Percentiles rank a stretch among this genome's conserved stretches.
Evolutionary conservation across 2,113 vertebrate genomes (phyloP).

Genomic region (Aphelocoma coerulescens): DNA sequence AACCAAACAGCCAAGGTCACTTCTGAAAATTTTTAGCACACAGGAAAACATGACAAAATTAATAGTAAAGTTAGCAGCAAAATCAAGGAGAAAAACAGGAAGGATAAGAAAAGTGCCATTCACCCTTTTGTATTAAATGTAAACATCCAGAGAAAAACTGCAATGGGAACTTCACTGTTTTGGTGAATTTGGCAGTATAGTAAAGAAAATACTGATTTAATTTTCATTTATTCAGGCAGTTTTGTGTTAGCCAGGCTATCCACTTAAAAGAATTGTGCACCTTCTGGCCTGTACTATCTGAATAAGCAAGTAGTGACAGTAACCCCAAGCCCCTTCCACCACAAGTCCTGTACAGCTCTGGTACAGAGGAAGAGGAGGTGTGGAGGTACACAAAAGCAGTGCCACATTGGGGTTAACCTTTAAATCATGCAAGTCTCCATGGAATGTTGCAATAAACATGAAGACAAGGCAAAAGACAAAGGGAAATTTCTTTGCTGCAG

Average conservation of each 20-base stretch:
- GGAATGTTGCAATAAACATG: background rate
- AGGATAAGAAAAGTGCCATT: background rate
- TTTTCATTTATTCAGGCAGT: background rate
- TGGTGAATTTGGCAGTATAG: background rate
- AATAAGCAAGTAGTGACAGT: background rate
- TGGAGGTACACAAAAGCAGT: background rate
- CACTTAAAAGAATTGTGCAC: background rate
- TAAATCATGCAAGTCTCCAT: background rate
- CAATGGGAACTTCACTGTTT: fast-evolving
- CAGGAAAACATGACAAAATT: background rate
- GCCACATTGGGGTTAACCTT: too few species aligned
- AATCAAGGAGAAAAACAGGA: background rate
- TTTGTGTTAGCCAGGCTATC: background rate
- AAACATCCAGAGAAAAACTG: background rate
- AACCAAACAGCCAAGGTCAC: background rate
- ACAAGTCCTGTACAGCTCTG: background rate
- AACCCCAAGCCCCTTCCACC: background rate
- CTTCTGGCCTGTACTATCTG: background rate
- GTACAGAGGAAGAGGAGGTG: background rate
- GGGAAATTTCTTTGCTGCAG: background rate
- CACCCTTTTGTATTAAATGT: background rate
- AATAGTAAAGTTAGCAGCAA: background rate
- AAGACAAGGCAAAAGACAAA: background rate
- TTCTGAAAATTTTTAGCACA: background rate
- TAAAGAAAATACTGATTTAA: background rate